Evolutionary conservation across 2,888 invertebrate genomes (phyloP).

Genomic region (Vesta saturnalis): DNA sequence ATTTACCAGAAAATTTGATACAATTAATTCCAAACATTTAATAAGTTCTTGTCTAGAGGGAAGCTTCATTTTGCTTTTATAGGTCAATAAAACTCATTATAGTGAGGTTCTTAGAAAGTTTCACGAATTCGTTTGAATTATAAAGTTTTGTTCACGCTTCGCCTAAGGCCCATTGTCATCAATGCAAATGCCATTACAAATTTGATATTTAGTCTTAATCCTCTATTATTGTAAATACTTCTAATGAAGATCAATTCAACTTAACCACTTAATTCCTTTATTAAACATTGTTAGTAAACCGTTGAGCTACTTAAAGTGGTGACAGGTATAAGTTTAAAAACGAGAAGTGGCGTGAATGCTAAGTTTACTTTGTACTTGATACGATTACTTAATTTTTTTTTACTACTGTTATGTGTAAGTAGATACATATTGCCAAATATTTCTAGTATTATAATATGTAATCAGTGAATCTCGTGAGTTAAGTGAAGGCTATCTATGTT

Average conservation of each 20-base stretch:
- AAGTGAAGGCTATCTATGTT: neutral
- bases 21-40: conserved; percentile 6
- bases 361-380: too few relatives aligned
- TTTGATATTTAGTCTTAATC: neutral
- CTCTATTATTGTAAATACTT: conserved; percentile 6
- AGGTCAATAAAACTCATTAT: conserved; percentile 21
- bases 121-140: conserved; percentile 22
- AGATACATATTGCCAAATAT: conserved; percentile 17
- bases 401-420: neutral
- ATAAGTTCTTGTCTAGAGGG: neutral
- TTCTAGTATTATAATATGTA: conserved; percentile 20
- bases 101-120: conserved; percentile 25
- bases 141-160: conserved; percentile 22
- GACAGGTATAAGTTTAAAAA: too few relatives aligned
- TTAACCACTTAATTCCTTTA: too few relatives aligned
- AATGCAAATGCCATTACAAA: conserved; percentile 16
- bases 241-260: too few relatives aligned
- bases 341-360: too few relatives aligned
- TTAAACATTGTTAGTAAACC: too few relatives aligned
- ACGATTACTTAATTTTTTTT: too few relatives aligned
- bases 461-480: conserved; percentile 7
- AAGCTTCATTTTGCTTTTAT: conserved; percentile 23
- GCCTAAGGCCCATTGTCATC: conserved; percentile 20
- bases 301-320: too few relatives aligned
- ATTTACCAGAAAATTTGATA: conserved; percentile 8